Evolutionary conservation across 2,888 invertebrate genomes (phyloP), one percentile per base, ranked within the genome.

Genomic region (Dasysyrphus tricinctus): DNA sequence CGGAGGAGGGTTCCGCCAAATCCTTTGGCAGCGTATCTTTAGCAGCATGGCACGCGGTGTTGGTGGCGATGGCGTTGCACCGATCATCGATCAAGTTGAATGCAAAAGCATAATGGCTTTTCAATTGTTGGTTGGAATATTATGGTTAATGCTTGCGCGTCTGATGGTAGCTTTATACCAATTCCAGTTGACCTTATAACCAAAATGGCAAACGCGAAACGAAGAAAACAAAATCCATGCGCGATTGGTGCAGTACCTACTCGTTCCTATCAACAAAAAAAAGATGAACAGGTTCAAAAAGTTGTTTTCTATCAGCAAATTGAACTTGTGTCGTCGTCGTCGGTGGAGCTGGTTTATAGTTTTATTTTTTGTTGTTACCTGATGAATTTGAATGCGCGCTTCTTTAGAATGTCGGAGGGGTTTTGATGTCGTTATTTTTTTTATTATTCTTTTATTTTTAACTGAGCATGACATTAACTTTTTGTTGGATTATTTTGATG

Each of bases 61-160:
- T 32, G 32, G 32, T 32, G 16, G 19, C 16, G 37, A 12, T 29
- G 39, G n/a, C 1, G 34, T 16, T 54, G 69, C 69, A 49, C 32
- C 69, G 81, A 86, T 61, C 81, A 78, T 86, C 78, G 81, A 86
- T 86, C 82, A 82, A 70, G 82, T 79, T 79, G 82, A 79, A 75
- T 82, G 63, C 78, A 74, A 80, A 65, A 49, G 49, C 49, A 51
- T 78, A 81, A 85, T 82, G 70, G 77, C 6, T 82, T 82, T 78
- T 44, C 81, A 82, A 85, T 78, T 73, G 72, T 56, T 77, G 56
- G 44, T 29, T 44, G 61, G 47, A 47, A 44, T 24, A 24, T 24
- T 16, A n/a, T 39, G 39, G 57, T 37, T 56, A 34, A 19, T 42
- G 80, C 32, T 42, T 39, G 49, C 7, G 49, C 3, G 37, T 12